A percentile compares a stretch with the other conserved stretches of the same genome.
Evolutionary conservation across 1,140 invertebrate species (phyloP).

Genomic region (Trichoplusia ni): DNA sequence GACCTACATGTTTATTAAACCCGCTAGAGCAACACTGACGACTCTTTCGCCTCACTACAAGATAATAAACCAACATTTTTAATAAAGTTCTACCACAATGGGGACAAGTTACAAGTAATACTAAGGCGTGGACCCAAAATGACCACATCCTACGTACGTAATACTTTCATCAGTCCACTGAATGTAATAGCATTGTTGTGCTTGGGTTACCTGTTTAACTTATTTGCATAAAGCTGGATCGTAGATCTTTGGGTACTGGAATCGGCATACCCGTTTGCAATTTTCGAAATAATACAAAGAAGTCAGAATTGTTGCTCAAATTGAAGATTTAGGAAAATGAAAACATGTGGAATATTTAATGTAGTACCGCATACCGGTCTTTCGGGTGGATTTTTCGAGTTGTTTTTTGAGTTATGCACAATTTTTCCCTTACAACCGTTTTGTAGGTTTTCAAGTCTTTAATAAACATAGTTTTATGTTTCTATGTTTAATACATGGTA

Average conservation of each 20-base stretch:
- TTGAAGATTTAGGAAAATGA: too few species aligned
- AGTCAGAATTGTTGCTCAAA: too few species aligned
- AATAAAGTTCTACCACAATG: slow-evolving; percentile 5
- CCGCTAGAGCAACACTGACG: background rate
- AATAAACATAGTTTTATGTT: too few species aligned
- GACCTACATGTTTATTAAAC: background rate
- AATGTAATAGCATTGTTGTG: slow-evolving; percentile 20
- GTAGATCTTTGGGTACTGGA: background rate
- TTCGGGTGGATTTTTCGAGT: too few species aligned
- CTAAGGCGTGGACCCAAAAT: background rate
- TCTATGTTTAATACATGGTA: too few species aligned
- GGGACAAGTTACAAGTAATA: background rate
- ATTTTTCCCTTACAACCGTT: too few species aligned
- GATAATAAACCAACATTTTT: background rate
- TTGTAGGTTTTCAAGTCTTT: too few species aligned
- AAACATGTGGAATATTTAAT: too few species aligned
- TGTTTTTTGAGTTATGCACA: too few species aligned
- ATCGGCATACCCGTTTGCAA: background rate
- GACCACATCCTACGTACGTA: slow-evolving; percentile 14
- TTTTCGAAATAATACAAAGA: background rate
- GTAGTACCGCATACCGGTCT: too few species aligned
- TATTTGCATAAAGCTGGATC: slow-evolving; percentile 24
- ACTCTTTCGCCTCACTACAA: background rate
- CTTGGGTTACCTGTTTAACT: slow-evolving; percentile 25
- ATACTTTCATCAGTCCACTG: slow-evolving; percentile 23